phyloP scores from a whole-genome alignment of 2,113 vertebrate genomes.

The Edolisoma coerulescens region DNA sequence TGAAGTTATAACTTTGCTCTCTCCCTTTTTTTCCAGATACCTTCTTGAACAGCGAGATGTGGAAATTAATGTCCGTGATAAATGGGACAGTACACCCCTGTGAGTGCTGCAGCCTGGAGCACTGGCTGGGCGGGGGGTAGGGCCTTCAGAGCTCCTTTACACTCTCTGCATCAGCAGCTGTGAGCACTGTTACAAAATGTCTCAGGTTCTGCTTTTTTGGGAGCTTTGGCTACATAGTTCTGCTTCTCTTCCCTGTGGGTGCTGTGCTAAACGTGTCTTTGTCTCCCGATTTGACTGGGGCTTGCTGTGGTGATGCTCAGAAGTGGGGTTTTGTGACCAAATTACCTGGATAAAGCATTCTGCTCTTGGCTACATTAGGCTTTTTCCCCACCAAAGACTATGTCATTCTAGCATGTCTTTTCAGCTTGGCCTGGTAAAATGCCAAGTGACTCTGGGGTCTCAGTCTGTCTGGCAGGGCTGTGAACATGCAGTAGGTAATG shows the following conservation, averaged over 20 bases:
- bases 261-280: background rate
- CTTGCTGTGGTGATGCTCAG: background rate
- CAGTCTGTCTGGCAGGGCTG: background rate
- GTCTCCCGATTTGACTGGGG: accelerated
- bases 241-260: background rate
- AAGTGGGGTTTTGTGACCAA: background rate
- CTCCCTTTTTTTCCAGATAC: slow-evolving; percentile 75
- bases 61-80: slow-evolving; percentile 95
- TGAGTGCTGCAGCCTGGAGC: slow-evolving; percentile 71
- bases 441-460: background rate
- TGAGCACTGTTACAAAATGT: background rate
- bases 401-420: background rate
- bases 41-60: slow-evolving; percentile 95
- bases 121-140: background rate
- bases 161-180: background rate
- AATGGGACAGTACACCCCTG: slow-evolving; percentile 97
- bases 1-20: background rate
- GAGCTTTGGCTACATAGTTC: background rate
- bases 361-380: background rate
- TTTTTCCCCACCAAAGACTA: background rate
- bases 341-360: background rate
- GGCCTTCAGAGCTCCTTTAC: background rate
- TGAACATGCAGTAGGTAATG: background rate
- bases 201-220: background rate
- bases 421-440: background rate